Base-by-base conservation (phyloP, 2,113 vertebrate genomes). In the Varanus komodoensis region DNA sequence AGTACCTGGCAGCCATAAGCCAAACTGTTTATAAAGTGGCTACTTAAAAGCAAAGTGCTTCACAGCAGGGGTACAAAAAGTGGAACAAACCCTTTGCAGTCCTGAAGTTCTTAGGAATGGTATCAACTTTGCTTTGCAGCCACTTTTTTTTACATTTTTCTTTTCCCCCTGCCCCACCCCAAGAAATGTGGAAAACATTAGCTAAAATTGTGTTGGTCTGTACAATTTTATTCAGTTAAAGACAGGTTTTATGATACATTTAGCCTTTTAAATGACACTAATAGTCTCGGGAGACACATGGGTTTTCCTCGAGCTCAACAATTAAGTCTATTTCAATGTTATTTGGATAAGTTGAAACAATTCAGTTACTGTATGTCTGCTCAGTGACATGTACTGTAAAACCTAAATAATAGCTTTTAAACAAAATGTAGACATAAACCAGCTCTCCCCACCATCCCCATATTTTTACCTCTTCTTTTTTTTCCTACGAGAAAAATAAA, bases 101-200 rank as follows among this genome's bases (percentile, higher is more conserved):
- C 89, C 82, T 87, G 88, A 95, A 96, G 86, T 74, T 83, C 64
- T 91, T 89, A 93, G 83, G 93, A 94, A 95, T 73, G 68, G 80
- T 93, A 87, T 87, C 88, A 95, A 87, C 93, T 94, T 89, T 69
- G 80, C 79, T 91, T 94, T 94, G 93, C 67, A 94, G 79, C 52
- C 92, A 90, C 69, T 85, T 82, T 74, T 77, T 80, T 14, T 19
- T 50, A 52, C 73, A 82, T n/a, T 48, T 15, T n/a, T n/a, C 17
- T 44, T 64, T 29, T 82, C 73, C 73, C 54, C 57, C 57, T 38
- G 8, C 73, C 73, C 19, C 93, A 95, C 93, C 94, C 95, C 92
- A 95, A 96, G 91, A 98, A 97, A 97, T 97, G 97, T 98, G 97
- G 97, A 98, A 98, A 97, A 96, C 97, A 98, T 98, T 98, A 97